Percentiles rank a stretch among this genome's conserved stretches.
Conservation (phyloP, 2,888 invertebrate species). For the Notodonta dromedarius region DNA sequence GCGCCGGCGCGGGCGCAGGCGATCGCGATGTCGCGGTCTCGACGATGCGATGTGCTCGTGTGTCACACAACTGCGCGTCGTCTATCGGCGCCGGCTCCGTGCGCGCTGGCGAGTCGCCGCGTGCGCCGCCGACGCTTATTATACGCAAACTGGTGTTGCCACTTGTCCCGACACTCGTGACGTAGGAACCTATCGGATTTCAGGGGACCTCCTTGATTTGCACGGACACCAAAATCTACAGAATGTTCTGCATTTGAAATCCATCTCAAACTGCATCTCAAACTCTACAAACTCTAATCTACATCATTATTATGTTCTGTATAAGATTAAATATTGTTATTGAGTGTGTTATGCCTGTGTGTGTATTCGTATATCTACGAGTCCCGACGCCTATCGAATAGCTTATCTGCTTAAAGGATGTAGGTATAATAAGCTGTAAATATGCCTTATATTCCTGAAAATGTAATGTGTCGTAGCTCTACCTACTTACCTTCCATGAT, state of each 20-base stretch:
- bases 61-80: conserved; percentile 36
- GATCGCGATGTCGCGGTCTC: conserved; percentile 24
- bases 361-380: too few species aligned
- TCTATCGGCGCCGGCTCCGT: conserved; percentile 56
- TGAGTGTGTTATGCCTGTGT: too few species aligned
- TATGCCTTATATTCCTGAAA: too few species aligned
- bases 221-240: neutral
- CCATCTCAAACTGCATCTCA: too few species aligned
- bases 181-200: conserved; percentile 3
- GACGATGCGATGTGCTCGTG: conserved; percentile 22
- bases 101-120: conserved; percentile 46
- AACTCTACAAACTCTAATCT: too few species aligned
- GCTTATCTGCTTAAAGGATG: too few species aligned
- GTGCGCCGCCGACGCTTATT: conserved; percentile 64
- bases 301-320: too few species aligned
- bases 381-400: too few species aligned
- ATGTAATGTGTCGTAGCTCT: too few species aligned
- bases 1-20: conserved; percentile 35
- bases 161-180: conserved; percentile 11
- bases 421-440: too few species aligned
- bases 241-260: neutral
- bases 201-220: neutral
- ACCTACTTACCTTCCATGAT: too few species aligned
- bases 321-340: too few species aligned
- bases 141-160: conserved; percentile 33